Evolutionary conservation across 2,797 vertebrate genomes (phyloP).

Genomic region (Falco rusticolus): DNA sequence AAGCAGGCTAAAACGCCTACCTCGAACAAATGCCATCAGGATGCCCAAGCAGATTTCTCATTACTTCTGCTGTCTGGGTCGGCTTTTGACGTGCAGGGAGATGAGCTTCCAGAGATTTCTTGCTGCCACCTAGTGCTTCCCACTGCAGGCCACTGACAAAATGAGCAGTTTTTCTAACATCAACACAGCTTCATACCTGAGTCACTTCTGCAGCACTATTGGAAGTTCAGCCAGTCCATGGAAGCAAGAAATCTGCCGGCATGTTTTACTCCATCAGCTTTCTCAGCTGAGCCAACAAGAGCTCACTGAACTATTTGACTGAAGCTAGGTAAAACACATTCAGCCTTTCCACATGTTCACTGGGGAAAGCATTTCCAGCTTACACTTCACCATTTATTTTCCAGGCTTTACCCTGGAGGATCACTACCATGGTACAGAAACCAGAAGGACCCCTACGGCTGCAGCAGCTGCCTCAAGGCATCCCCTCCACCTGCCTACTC

Average conservation of each 20-base stretch:
- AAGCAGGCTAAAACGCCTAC: background rate
- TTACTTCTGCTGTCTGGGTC: background rate
- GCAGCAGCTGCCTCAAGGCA: background rate
- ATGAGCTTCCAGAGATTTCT: background rate
- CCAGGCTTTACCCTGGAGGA: too few species aligned
- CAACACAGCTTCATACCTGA: fast-evolving
- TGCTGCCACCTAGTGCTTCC: constrained; percentile 65
- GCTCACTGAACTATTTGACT: background rate
- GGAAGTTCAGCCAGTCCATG: background rate
- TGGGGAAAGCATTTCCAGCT: background rate
- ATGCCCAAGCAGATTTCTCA: background rate
- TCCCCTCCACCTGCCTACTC: background rate
- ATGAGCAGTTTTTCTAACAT: background rate
- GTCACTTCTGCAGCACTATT: background rate
- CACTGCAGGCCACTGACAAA: fast-evolving
- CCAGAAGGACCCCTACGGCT: background rate
- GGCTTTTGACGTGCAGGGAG: fast-evolving
- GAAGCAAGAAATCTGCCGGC: background rate
- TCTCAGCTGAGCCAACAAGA: background rate
- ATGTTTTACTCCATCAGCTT: background rate
- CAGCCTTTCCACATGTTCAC: background rate
- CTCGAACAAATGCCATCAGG: background rate
- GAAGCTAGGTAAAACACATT: background rate
- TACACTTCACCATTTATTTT: background rate
- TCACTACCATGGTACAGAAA: background rate